These are phyloP conservation scores for Chrosomus eos DNA, from an alignment of 2,797 vertebrate species.

Conservation along the genomic window DNA sequence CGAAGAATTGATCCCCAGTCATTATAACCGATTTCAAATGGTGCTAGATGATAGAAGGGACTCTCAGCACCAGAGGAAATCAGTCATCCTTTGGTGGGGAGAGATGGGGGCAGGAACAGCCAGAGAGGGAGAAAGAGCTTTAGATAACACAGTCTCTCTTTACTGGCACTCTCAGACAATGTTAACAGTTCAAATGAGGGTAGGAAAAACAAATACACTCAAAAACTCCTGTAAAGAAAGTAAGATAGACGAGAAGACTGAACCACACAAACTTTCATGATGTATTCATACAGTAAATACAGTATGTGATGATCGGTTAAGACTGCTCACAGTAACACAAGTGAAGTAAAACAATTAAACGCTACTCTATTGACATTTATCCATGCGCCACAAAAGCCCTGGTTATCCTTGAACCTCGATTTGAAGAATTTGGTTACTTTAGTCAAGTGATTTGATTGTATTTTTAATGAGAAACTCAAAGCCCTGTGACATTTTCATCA, in stretches of 20 bases:
- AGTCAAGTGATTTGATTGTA: neutral
- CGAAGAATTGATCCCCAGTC: constrained; percentile 84
- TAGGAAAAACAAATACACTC: neutral
- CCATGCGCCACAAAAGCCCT: neutral
- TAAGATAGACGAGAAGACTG: neutral
- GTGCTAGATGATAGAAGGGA: constrained; percentile 94
- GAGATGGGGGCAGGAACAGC: constrained; percentile 45
- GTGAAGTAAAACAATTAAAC: neutral
- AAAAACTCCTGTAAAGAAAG: neutral
- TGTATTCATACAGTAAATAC: neutral
- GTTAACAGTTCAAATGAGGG: neutral
- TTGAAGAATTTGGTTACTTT: neutral
- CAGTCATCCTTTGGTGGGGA: constrained; percentile 96
- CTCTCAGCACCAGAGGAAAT: constrained; percentile 99
- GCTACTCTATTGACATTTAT: neutral
- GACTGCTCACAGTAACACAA: too few species aligned
- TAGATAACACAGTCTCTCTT: neutral
- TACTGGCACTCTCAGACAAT: neutral
- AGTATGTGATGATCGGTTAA: neutral
- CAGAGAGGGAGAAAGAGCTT: constrained; percentile 19
- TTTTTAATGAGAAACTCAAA: neutral
- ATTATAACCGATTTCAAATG: constrained; percentile 99
- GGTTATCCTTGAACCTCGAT: neutral
- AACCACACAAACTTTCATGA: neutral
- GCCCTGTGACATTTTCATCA: neutral